Evolutionary conservation across 2,113 vertebrate species (phyloP), one percentile per base, ranked within the genome.

Genomic region (Xiphophorus maculatus): DNA sequence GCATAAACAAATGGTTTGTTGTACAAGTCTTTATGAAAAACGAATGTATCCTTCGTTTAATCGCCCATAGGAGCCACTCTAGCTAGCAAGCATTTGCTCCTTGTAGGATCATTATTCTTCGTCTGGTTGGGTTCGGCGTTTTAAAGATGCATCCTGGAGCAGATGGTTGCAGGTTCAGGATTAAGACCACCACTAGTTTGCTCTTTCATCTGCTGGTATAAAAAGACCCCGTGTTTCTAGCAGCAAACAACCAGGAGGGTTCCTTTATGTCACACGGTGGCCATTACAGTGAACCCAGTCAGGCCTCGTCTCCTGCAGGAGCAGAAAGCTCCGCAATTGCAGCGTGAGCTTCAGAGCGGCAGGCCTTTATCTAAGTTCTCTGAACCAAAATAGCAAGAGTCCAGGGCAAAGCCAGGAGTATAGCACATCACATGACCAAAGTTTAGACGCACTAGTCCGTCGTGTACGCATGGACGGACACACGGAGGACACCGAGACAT

Each of bases 111-210:
- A 58, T 58, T 58, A 22, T 33, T 80, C 0, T 75, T 73, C 19
- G 44, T 48, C 17, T 73, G 60, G 32, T 63, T 62, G 51, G 33
- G 51, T 63, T 69, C 75, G 48, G 10, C 7, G 17, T 65, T 65
- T 68, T 77, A 60, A 76, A 81, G 63, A 70, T 86, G 80, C 74
- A 78, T 80, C 68, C 22, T 65, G 3, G 29, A 79, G 81, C 90
- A 91, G 89, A 92, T 91, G 86, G 90, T 83, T 87, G 27, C 73
- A 40, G 77, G 74, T 13, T 83, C 64, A 74, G 85, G 89, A 90
- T 93, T 90, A 90, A 83, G 84, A 86, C 83, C 86, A 37, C 74
- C 61, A 84, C 82, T 79, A 73, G 67, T 71, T 77, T 86, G 72
- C 88, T 81, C 78, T 78, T 89, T 87, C 63, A 72, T 88, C 85